A percentile compares a stretch with the other conserved stretches of the same genome.
phyloP scores from a whole-genome alignment of 2,888 invertebrate species.

The Microdon myrmicae region DNA sequence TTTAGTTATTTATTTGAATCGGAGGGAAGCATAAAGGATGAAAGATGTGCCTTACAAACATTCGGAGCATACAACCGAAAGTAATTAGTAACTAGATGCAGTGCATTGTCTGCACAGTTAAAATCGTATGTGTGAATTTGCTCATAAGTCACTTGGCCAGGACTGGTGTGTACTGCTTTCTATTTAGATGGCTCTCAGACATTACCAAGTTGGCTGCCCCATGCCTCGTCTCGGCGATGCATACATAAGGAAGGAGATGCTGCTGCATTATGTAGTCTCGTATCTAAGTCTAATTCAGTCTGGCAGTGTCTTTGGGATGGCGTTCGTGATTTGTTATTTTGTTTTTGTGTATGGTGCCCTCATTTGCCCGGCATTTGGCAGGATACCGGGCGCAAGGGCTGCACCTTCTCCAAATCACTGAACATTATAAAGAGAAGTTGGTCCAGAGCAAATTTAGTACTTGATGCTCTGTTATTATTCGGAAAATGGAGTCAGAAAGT shows the following conservation, averaged over 20 bases:
- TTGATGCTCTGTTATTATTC: constrained; percentile 29
- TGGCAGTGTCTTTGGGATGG: constrained; percentile 10
- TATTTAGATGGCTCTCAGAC: neutral
- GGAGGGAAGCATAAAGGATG: constrained; percentile 5
- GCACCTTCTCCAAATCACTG: constrained; percentile 1
- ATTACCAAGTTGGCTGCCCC: neutral
- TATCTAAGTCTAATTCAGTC: constrained; percentile 8
- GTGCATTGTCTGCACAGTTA: constrained; percentile 36
- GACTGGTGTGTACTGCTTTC: constrained; percentile 10
- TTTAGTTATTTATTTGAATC: constrained; percentile 25
- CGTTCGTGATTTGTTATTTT: constrained; percentile 14
- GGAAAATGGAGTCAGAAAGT: neutral
- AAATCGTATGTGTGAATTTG: constrained; percentile 22
- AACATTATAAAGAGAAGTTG: constrained; percentile 6
- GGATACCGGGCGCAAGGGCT: no score
- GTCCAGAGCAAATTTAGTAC: constrained; percentile 26
- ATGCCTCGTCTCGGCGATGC: constrained; percentile 14
- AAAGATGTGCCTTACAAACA: constrained; percentile 6
- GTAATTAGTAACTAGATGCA: constrained; percentile 41
- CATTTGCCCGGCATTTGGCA: constrained; percentile 8
- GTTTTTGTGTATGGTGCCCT: neutral
- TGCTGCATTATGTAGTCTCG: neutral
- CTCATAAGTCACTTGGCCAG: constrained; percentile 8
- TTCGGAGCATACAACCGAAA: constrained; percentile 23
- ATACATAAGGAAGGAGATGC: constrained; percentile 8